Conservation (phyloP, 2,113 vertebrate species). For the Lepus americanus region DNA sequence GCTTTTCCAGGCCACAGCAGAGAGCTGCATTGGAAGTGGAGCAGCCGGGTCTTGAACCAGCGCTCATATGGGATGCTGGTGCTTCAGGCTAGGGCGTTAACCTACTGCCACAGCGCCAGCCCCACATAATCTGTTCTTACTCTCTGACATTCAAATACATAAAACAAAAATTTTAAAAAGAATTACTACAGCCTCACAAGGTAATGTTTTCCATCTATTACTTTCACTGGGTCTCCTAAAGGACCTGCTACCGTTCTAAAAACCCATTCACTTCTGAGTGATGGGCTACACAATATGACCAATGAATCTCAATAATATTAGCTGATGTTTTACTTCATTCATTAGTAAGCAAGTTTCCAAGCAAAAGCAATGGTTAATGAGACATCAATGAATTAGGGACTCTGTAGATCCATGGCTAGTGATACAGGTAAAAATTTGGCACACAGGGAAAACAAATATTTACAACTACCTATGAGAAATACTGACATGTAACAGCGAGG, state of each 20-base stretch:
- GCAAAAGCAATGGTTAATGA: not conserved
- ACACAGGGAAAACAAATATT: not conserved
- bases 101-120: too few relatives aligned
- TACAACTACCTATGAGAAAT: not conserved
- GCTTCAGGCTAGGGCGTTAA: too few relatives aligned
- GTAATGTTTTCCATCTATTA: too few relatives aligned
- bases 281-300: not conserved
- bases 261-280: not conserved
- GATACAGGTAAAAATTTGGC: not conserved
- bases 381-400: not conserved
- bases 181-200: too few relatives aligned
- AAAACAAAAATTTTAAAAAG: too few relatives aligned
- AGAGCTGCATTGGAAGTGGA: too few relatives aligned
- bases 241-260: not conserved
- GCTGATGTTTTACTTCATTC: conserved; percentile 8
- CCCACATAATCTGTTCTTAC: too few relatives aligned
- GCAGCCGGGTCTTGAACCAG: too few relatives aligned
- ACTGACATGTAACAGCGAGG: not conserved
- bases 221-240: not conserved
- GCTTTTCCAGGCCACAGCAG: too few relatives aligned
- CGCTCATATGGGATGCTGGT: too few relatives aligned
- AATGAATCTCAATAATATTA: not conserved
- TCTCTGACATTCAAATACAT: too few relatives aligned
- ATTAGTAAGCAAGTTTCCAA: not conserved
- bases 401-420: not conserved